Evolutionary conservation across 92 coral and sea anemone genomes (phyloP).

Genomic region (Metridium senile): DNA sequence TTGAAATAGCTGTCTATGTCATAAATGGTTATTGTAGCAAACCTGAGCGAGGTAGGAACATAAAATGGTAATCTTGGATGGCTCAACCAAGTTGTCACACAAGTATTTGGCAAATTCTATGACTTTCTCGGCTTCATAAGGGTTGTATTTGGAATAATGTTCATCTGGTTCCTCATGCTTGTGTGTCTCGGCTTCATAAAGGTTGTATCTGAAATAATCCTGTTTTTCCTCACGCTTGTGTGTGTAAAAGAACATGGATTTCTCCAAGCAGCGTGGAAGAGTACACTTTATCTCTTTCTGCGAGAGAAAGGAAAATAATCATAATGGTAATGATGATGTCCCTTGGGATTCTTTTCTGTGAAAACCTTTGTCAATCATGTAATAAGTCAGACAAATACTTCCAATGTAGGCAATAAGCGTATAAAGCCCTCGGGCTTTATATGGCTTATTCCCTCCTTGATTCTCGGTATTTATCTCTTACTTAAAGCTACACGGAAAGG

Average conservation of each 20-base stretch:
- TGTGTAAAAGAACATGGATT: slow-evolving; percentile 63
- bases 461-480: too few relatives aligned
- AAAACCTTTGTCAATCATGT: too few relatives aligned
- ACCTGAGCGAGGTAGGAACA: slow-evolving; percentile 94
- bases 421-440: too few relatives aligned
- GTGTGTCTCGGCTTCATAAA: too few relatives aligned
- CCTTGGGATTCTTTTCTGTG: too few relatives aligned
- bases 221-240: slow-evolving; percentile 49
- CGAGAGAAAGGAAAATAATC: not conserved
- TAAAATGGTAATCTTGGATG: slow-evolving; percentile 65
- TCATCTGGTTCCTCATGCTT: too few relatives aligned
- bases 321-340: not conserved
- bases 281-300: not conserved
- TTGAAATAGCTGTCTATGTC: too few relatives aligned
- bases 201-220: slow-evolving; percentile 27
- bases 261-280: not conserved
- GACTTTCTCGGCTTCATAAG: slow-evolving; percentile 55
- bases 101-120: slow-evolving; percentile 39
- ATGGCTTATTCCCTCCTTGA: too few relatives aligned
- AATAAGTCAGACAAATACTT: too few relatives aligned
- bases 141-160: slow-evolving; percentile 64
- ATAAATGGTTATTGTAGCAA: not conserved
- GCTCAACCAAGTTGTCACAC: slow-evolving; percentile 25
- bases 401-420: too few relatives aligned
- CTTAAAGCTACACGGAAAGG: too few relatives aligned